phyloP scores from a whole-genome alignment of 2,113 vertebrate species.

The Atractosteus spatula region DNA sequence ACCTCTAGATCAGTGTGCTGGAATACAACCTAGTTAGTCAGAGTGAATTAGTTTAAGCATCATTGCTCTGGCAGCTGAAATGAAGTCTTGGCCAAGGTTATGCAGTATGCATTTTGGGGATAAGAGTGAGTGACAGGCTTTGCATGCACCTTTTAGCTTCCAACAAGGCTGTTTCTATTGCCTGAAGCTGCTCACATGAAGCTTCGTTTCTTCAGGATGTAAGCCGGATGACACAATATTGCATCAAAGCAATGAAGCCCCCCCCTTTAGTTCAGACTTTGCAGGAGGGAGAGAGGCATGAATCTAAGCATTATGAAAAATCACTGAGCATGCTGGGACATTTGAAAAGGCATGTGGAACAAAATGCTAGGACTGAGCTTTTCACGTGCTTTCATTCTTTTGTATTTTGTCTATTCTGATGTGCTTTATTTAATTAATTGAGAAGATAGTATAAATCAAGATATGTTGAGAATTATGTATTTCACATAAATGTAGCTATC shows the following conservation, averaged over 20 bases:
- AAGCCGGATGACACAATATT: slow-evolving; percentile 38
- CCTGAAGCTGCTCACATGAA: neutral
- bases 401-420: too few relatives aligned
- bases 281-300: slow-evolving; percentile 27
- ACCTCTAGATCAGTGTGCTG: slow-evolving; percentile 28
- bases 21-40: slow-evolving; percentile 37
- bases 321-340: neutral
- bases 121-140: slow-evolving; percentile 40
- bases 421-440: too few relatives aligned
- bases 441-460: too few relatives aligned
- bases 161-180: slow-evolving; percentile 22
- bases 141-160: slow-evolving; percentile 38
- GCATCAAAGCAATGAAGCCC: slow-evolving; percentile 35
- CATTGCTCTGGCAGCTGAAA: slow-evolving; percentile 26
- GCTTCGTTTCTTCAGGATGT: slow-evolving; percentile 15
- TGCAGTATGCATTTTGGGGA: neutral
- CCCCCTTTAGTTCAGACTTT: slow-evolving; percentile 32
- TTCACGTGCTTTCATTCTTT: too few relatives aligned
- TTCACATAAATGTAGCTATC: too few relatives aligned
- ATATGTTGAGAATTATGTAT: too few relatives aligned
- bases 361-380: too few relatives aligned
- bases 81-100: slow-evolving; percentile 22
- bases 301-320: slow-evolving; percentile 8
- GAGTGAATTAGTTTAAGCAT: slow-evolving; percentile 39
- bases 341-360: too few relatives aligned